Percentiles rank a stretch among this genome's conserved stretches.
Evolutionary conservation across 2,113 vertebrate genomes (phyloP).

Genomic region (Gila orcuttii): DNA sequence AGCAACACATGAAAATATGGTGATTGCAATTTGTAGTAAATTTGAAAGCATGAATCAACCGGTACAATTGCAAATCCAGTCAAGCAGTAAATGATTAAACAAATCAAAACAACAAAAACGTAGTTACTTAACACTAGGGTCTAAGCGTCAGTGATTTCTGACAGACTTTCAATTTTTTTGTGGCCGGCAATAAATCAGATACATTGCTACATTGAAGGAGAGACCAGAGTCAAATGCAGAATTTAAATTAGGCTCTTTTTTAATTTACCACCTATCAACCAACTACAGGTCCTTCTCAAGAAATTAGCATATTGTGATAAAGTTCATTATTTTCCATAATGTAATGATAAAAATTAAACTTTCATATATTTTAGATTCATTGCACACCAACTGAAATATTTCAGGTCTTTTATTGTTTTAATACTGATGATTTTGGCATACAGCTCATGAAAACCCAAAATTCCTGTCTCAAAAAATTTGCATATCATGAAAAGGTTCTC

Average conservation of each 20-base stretch:
- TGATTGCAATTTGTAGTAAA: constrained; percentile 8
- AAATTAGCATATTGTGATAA: too few relatives aligned
- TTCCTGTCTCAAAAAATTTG: too few relatives aligned
- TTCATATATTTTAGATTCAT: too few relatives aligned
- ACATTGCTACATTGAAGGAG: not conserved
- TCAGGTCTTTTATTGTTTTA: too few relatives aligned
- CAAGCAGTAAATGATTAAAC: not conserved
- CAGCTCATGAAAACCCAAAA: too few relatives aligned
- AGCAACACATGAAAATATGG: not conserved
- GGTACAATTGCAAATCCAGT: not conserved
- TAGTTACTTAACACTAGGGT: not conserved
- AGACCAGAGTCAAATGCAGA: not conserved
- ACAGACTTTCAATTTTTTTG: not conserved
- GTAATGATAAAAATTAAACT: too few relatives aligned
- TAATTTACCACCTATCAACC: not conserved
- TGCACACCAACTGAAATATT: too few relatives aligned
- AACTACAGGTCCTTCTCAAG: too few relatives aligned
- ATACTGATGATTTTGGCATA: too few relatives aligned
- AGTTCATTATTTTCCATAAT: too few relatives aligned
- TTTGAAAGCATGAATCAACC: not conserved
- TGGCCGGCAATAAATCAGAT: not conserved
- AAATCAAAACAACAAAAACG: constrained; percentile 3
- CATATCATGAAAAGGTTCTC: too few relatives aligned
- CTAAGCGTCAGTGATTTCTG: not conserved
- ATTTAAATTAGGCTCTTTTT: not conserved